These are phyloP conservation scores for Hephaestus fuliginosus DNA, from an alignment of 2,797 vertebrate species.

Conservation along the genomic window DNA sequence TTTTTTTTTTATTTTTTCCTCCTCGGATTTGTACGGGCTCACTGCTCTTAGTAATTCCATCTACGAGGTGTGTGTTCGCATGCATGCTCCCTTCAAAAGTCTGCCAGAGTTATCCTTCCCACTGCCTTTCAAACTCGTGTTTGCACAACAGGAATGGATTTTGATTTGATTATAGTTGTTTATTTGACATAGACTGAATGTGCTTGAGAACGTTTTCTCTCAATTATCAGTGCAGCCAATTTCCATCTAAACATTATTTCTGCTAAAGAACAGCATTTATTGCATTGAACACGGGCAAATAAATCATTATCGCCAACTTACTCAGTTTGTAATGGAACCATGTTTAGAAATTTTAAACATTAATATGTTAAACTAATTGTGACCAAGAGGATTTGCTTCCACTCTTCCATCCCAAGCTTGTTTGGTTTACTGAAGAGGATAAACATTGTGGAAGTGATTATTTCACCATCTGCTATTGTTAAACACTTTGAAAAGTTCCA, in stretches of 20 bases:
- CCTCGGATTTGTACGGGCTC: constrained; percentile 78
- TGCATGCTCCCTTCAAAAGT: constrained; percentile 30
- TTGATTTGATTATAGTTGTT: constrained; percentile 50
- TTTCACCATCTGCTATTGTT: constrained; percentile 61
- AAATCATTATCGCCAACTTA: constrained; percentile 2
- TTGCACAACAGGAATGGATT: constrained; percentile 44
- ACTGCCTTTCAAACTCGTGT: constrained; percentile 44
- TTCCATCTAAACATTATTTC: background rate
- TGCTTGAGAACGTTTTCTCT: background rate
- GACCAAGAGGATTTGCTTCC: constrained; percentile 42
- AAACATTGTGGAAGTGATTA: constrained; percentile 63
- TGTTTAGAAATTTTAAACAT: constrained; percentile 12
- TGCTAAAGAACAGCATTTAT: background rate
- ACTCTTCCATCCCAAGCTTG: constrained; percentile 31
- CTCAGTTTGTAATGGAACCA: constrained; percentile 6
- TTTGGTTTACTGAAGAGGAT: constrained; percentile 55
- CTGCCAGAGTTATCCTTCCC: constrained; percentile 37
- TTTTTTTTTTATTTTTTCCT: constrained; percentile 47
- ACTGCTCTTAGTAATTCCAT: constrained; percentile 77
- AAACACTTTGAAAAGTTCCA: constrained; percentile 55
- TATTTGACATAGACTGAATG: constrained; percentile 21
- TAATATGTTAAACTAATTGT: constrained; percentile 44
- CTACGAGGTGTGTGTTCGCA: constrained; percentile 24
- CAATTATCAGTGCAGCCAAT: background rate
- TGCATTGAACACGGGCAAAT: background rate